Evolutionary conservation across 2,113 vertebrate genomes (phyloP), one percentile per base, ranked within the genome.

Genomic region (Verasper variegatus): DNA sequence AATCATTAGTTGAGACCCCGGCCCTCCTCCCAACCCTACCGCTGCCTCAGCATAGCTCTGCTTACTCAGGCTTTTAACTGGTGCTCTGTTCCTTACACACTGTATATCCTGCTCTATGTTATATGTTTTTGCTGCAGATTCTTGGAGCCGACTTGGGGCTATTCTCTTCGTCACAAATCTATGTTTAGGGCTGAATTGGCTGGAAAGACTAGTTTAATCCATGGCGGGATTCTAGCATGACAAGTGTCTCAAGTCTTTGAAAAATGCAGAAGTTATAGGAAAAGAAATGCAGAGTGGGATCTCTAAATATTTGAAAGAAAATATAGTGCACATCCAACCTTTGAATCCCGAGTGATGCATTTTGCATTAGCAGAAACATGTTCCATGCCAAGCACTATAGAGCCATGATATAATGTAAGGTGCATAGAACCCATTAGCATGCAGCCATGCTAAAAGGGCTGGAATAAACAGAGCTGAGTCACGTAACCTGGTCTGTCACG

Each of bases 321-420:
- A 88, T 26, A 23, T 21, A n/a, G 72, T 37, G 35, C 56, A 60
- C 56, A 64, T 26, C 42, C 12, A 4, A 68, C 57, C 74, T 78
- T 31, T 49, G 45, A 67, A 73, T 68, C 56, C 71, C 57, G n/a
- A 69, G 45, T 3, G 27, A 20, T 83, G 78, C 81, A 78, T 85
- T 81, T 68, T 70, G 17, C 27, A 84, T 87, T 66, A 68, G 71
- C 24, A 70, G 54, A 55, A 64, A 83, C 81, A 60, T 7, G 83
- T 73, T 70, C 59, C 64, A 76, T 60, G 77, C 37, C 42, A 52
- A 55, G 73, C 31, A 27, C 71, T 56, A 68, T 42, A 68, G 63
- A 81, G 59, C 24, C n/a, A 47, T 37, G 56, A 57, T 59, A 66
- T 67, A 56, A 81, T 61, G 77, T 52, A 52, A 68, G 67, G 68